Conservation (phyloP, 2,797 vertebrate genomes). For the Alectoris magna region DNA sequence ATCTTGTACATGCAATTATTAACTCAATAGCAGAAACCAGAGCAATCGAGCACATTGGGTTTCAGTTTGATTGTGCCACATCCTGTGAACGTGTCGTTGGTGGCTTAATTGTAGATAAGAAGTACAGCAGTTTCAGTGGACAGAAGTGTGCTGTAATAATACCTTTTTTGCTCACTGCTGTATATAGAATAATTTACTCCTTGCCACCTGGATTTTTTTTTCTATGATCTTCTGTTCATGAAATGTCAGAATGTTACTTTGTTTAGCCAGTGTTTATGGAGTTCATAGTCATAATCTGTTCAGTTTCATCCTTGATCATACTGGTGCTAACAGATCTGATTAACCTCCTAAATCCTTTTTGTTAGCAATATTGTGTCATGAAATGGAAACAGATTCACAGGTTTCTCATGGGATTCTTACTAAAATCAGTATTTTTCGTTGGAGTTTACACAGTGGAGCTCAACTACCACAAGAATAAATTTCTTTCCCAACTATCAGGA, state of each 20-base stretch:
- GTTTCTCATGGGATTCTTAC: not conserved
- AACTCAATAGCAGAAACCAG: not conserved
- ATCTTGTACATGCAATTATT: conserved; percentile 51
- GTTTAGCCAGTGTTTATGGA: not conserved
- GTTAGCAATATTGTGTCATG: not conserved
- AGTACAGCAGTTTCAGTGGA: not conserved
- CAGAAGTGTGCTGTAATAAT: not conserved
- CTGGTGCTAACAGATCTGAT: not conserved
- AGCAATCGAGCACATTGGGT: conserved; percentile 1
- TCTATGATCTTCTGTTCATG: not conserved
- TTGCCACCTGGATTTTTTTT: not conserved
- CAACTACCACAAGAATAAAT: not conserved
- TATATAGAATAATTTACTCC: not conserved
- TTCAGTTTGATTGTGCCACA: not conserved
- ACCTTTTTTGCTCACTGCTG: not conserved
- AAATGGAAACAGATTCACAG: not conserved
- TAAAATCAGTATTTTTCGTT: not conserved
- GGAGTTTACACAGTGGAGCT: not conserved
- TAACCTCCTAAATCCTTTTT: not conserved
- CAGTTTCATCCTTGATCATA: not conserved
- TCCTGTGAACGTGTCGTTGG: not conserved
- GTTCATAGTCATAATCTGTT: not conserved
- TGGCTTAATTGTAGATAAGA: conserved; percentile 26
- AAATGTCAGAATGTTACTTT: not conserved
- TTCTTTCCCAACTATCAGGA: not conserved